A percentile compares a stretch with the other conserved stretches of the same genome.
phyloP scores from a whole-genome alignment of 2,797 vertebrate genomes.

The Hippopotamyrus pictus region DNA sequence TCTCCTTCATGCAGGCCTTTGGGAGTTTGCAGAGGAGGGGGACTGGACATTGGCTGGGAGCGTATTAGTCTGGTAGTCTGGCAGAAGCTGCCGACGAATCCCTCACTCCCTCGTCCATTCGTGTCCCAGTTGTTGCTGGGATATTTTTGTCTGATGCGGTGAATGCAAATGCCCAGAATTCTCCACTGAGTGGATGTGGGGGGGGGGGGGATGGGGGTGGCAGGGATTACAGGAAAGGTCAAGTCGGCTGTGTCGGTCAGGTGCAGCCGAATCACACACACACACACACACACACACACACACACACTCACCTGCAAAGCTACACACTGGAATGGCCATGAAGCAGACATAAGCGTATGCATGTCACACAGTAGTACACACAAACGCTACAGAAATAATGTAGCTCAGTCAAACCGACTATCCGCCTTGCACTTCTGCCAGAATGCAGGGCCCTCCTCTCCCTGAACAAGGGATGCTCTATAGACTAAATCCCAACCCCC shows the following conservation, averaged over 20 bases:
- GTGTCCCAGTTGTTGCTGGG: constrained; percentile 18
- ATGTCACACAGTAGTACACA: constrained; percentile 16
- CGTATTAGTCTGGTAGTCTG: not conserved
- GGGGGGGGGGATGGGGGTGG: not conserved
- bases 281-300: not conserved
- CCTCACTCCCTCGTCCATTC: not conserved
- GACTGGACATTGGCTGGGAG: not conserved
- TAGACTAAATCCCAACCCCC: constrained; percentile 48
- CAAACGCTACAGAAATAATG: constrained; percentile 47
- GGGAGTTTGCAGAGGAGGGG: not conserved
- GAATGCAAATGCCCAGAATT: constrained; percentile 39
- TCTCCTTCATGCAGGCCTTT: not conserved
- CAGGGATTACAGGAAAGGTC: constrained; percentile 47
- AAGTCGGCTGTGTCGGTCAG: constrained; percentile 37
- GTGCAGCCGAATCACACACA: not conserved
- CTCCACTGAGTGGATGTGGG: constrained; percentile 27
- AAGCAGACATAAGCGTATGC: not conserved
- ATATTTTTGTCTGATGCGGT: constrained; percentile 18
- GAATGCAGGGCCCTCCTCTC: constrained; percentile 49
- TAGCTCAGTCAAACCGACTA: constrained; percentile 58
- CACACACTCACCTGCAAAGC: not conserved
- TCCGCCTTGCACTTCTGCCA: constrained; percentile 39
- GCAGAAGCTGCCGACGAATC: not conserved
- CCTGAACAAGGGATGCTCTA: constrained; percentile 61
- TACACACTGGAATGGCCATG: not conserved